Evolutionary conservation across 30 jellyfish, hydroid and myxozoan species (phyloP).

Genomic region (Turritopsis rubra): DNA sequence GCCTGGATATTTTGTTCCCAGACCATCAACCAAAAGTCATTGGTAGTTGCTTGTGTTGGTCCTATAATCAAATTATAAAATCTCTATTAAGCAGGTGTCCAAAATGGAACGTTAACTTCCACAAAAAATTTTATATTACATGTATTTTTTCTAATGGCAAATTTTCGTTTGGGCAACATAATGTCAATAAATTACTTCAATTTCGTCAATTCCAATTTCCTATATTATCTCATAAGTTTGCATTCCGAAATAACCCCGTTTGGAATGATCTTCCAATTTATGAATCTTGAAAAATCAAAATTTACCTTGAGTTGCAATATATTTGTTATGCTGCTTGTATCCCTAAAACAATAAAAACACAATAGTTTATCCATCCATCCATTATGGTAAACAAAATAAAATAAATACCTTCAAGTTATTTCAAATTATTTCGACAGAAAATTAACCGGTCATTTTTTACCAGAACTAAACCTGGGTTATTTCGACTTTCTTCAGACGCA

Average conservation of each 20-base stretch:
- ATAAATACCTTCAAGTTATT: not conserved
- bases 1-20: conserved; percentile 85
- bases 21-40: conserved; percentile 77
- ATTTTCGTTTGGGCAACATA: not conserved
- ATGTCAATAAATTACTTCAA: not conserved
- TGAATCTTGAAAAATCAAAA: not conserved
- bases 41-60: conserved; percentile 38
- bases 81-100: not conserved
- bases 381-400: too few species aligned
- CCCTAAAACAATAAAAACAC: conserved; percentile 31
- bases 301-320: conserved; percentile 75
- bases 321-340: conserved; percentile 25
- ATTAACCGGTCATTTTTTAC: too few species aligned
- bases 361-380: too few species aligned
- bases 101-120: not conserved
- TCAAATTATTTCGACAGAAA: not conserved
- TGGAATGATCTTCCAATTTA: too few species aligned
- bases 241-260: too few species aligned
- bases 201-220: not conserved
- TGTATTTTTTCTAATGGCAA: not conserved
- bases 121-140: not conserved
- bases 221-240: not conserved
- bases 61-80: conserved; percentile 27
- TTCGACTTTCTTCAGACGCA: too few species aligned
- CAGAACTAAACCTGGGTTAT: too few species aligned